Evolutionary conservation across 2,797 vertebrate genomes (phyloP), one percentile per base, ranked within the genome.

Genomic region (Hemibagrus guttatus): DNA sequence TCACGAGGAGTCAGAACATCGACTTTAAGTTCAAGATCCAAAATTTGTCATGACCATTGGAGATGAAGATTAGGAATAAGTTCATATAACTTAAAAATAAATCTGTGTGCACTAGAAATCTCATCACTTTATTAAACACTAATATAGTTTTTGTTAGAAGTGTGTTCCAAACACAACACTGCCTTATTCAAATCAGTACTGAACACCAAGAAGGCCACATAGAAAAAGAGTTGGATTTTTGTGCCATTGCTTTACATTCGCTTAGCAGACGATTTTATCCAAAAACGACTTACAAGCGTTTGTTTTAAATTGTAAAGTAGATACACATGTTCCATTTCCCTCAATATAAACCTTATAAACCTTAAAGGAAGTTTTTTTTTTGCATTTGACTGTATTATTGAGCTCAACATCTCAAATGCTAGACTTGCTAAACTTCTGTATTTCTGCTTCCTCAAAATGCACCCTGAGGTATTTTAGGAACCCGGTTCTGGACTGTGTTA

Each of bases 391-490:
- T 23, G 54, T 14, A 59, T 39, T 59, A 13, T 13, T 59, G 9
- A 59, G 12, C 31, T 78, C 12, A 59, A 42, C 21, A 49, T 7
- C 46, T 49, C 46, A 49, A 49, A 49, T 49, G 46, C 46, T 49
- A 49, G 46, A 49, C 46, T 49, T 49, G 46, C 46, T 49, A 49
- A 49, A 49, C 46, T 49, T 39, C 35, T 39, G 54, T 61, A 31
- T 16, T 26, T 61, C 54, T 21, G 28, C 54, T 14, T 80, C 76
- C 56, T 39, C 35, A 35, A 59, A 59, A 59, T 14, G 76, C 76
- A 35, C 54, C 76, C 17, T 42, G 58, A 28, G 58, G 58, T 35
- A 35, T 68, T 83, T 83, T 42, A 54, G 6, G 72, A 86, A 42
- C 59, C 21, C 6, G 66, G 8, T 56, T 79, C 6, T 1, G 49